These are phyloP conservation scores for Tanytarsus gracilentus DNA, from an alignment of 2,888 invertebrate genomes.

Conservation along the genomic window DNA sequence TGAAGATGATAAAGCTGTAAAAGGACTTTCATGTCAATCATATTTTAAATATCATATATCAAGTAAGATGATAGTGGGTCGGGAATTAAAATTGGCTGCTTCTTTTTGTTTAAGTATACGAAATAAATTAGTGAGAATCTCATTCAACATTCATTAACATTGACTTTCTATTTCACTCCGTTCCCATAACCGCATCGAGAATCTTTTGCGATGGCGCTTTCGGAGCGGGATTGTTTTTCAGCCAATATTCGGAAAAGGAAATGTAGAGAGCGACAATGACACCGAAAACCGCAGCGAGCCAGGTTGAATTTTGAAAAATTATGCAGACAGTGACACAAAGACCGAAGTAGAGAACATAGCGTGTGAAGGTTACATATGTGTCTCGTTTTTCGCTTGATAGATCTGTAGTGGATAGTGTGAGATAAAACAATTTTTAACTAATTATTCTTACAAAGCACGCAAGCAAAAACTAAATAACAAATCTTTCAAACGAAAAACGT, in stretches of 20 bases:
- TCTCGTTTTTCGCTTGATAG: slow-evolving; percentile 47
- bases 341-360: slow-evolving; percentile 79
- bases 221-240: slow-evolving; percentile 36
- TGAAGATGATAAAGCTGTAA: too few relatives aligned
- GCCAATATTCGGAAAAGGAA: slow-evolving; percentile 73
- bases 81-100: neutral
- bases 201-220: slow-evolving; percentile 21
- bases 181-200: slow-evolving; percentile 22
- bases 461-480: slow-evolving; percentile 12
- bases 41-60: too few relatives aligned
- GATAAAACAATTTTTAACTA: neutral
- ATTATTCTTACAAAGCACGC: neutral
- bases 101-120: neutral
- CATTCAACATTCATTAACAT: neutral
- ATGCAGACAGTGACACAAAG: slow-evolving; percentile 77
- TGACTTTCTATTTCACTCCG: neutral
- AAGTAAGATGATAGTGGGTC: too few relatives aligned
- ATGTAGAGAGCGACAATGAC: slow-evolving; percentile 73
- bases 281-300: slow-evolving; percentile 69
- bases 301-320: slow-evolving; percentile 69
- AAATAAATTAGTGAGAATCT: neutral
- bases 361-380: slow-evolving; percentile 50
- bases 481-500: slow-evolving; percentile 23
- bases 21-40: too few relatives aligned
- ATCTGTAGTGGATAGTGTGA: slow-evolving; percentile 38